These are phyloP conservation scores for Caenorhabditis imperialis DNA, from an alignment of 2,888 invertebrate genomes.

Conservation along the genomic window DNA sequence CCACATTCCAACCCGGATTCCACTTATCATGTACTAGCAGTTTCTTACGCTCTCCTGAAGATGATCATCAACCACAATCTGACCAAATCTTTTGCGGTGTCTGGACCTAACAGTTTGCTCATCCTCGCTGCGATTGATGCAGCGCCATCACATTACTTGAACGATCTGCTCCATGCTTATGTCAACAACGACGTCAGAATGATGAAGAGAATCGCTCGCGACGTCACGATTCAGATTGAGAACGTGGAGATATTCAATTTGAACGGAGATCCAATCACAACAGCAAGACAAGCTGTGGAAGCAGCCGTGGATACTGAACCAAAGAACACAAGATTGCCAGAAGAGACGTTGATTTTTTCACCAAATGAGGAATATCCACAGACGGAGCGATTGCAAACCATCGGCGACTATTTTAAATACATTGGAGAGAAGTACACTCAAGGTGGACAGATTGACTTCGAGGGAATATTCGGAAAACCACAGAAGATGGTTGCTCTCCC, in stretches of 20 bases:
- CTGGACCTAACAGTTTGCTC: slow-evolving; percentile 44
- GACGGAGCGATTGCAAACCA: slow-evolving; percentile 14
- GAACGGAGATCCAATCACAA: slow-evolving; percentile 43
- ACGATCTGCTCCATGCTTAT: slow-evolving; percentile 55
- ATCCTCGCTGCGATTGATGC: slow-evolving; percentile 52
- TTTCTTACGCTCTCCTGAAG: slow-evolving; percentile 43
- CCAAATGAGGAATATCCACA: slow-evolving; percentile 9
- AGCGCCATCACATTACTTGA: slow-evolving; percentile 56
- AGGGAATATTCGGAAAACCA: slow-evolving; percentile 40
- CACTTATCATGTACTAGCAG: slow-evolving; percentile 41
- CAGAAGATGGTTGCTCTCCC: slow-evolving; percentile 37
- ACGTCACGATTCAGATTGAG: slow-evolving; percentile 47
- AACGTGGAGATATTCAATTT: slow-evolving; percentile 38
- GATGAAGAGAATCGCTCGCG: slow-evolving; percentile 58
- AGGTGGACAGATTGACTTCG: slow-evolving; percentile 30
- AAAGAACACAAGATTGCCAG: slow-evolving; percentile 2
- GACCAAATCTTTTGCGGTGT: slow-evolving; percentile 34
- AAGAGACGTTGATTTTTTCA: slow-evolving; percentile 26
- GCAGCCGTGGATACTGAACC: slow-evolving; percentile 21
- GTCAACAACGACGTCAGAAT: slow-evolving; percentile 49
- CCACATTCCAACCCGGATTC: slow-evolving; percentile 37
- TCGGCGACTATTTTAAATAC: slow-evolving; percentile 25
- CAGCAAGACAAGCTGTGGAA: slow-evolving; percentile 55
- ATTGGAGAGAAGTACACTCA: slow-evolving; percentile 31
- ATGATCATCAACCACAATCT: slow-evolving; percentile 30